Evolutionary conservation across 2,113 vertebrate genomes (phyloP), one percentile per base, ranked within the genome.

Genomic region (Pollimyrus isidori): DNA sequence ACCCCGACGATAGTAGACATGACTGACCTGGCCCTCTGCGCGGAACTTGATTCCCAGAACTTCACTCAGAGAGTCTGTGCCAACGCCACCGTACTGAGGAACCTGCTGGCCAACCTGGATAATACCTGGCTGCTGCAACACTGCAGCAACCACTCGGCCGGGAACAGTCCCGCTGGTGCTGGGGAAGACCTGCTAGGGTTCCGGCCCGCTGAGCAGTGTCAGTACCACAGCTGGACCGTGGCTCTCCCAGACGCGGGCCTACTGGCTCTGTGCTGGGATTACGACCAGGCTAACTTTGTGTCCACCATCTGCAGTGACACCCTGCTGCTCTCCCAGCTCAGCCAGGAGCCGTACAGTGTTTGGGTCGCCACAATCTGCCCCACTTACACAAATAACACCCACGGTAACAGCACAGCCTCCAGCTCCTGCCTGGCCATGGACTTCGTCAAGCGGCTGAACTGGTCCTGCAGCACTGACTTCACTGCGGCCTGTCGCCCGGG

Each of bases 201-300:
- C 82, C 69, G 84, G 7, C 92, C 93, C 0, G 15, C 90, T 2
- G 90, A 93, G 83, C 94, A 94, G 87, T 96, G 96, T 91, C 94
- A 91, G 46, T 96, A 96, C 91, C 73, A 90, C 56, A 94, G 89
- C 91, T 97, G 96, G 96, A 89, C 23, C 1, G n/a, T 91, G 2
- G 80, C 90, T 17, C 85, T 93, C 21, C 95, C 96, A 30, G 93
- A 94, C 10, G 87, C 92, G 1, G 53, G 87, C 0, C 92, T 95
- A 15, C 90, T 96, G 85, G 93, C 93, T 6, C 93, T 95, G 84
- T 97, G 96, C 93, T 96, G 95, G 95, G 94, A 96, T 85, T 94
- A 93, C 0, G 96, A 97, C 91, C 94, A 94, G 89, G 90, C 87
- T 4, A 93, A 92, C 30, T 97, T 97, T 86, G 90, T 95, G 42